phyloP scores from a whole-genome alignment of 2,113 vertebrate species.

The Lophius piscatorius region DNA sequence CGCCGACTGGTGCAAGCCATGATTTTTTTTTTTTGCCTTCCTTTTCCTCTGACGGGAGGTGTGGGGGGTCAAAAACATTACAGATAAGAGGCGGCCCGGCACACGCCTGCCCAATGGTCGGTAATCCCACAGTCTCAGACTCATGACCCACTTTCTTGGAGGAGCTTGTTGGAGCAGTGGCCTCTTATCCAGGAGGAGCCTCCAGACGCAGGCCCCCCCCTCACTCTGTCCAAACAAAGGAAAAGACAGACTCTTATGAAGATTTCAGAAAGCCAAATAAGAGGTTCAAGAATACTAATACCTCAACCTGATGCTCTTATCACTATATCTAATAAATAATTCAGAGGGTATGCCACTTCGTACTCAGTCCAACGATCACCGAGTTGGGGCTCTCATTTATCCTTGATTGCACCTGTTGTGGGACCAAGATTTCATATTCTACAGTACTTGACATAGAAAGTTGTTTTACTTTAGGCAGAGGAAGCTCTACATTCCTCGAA shows the following conservation, averaged over 20 bases:
- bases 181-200: slow-evolving; percentile 62
- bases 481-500: slow-evolving; percentile 8
- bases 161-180: slow-evolving; percentile 64
- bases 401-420: slow-evolving; percentile 13
- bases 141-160: slow-evolving; percentile 83
- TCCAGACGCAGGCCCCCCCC: slow-evolving; percentile 64
- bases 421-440: not conserved
- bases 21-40: too few species aligned
- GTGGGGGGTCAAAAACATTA: slow-evolving; percentile 61
- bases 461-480: slow-evolving; percentile 12
- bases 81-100: slow-evolving; percentile 68
- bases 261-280: slow-evolving; percentile 56
- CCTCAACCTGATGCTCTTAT: slow-evolving; percentile 62
- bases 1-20: too few species aligned
- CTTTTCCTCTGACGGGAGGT: too few species aligned
- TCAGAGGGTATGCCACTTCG: slow-evolving; percentile 33
- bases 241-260: slow-evolving; percentile 61
- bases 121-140: slow-evolving; percentile 82
- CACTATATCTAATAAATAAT: slow-evolving; percentile 41
- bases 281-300: slow-evolving; percentile 56
- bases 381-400: not conserved
- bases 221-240: slow-evolving; percentile 61
- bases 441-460: not conserved
- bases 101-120: slow-evolving; percentile 66
- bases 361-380: not conserved